Evolutionary conservation across 2,797 vertebrate genomes (phyloP).

Genomic region (Gobio occitaniae): DNA sequence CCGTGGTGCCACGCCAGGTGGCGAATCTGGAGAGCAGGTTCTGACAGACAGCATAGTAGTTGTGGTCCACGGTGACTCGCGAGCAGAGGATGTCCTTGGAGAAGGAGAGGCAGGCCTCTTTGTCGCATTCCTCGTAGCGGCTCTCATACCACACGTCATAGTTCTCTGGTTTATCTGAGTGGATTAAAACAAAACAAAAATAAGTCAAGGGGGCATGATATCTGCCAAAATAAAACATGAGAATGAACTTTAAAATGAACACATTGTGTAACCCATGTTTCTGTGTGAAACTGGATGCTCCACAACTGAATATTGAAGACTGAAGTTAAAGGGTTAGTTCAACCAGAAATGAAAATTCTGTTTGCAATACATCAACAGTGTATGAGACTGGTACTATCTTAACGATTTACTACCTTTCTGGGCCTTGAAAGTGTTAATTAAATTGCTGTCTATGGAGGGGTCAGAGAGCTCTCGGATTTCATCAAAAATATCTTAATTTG

Average conservation of each 20-base stretch:
- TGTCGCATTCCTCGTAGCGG: constrained; percentile 96
- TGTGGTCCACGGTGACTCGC: constrained; percentile 97
- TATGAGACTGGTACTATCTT: too few species aligned
- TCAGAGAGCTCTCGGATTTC: too few species aligned
- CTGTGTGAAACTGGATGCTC: neutral
- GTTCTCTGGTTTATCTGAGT: constrained; percentile 94
- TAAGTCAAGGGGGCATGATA: neutral
- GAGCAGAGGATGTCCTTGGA: constrained; percentile 97
- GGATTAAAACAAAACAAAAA: neutral
- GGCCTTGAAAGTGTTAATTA: too few species aligned
- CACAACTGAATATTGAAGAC: neutral
- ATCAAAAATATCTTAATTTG: too few species aligned
- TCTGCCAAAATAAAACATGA: neutral
- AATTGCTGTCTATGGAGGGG: too few species aligned
- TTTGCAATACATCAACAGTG: too few species aligned
- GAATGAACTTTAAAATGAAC: neutral
- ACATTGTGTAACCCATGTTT: neutral
- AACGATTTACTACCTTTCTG: too few species aligned
- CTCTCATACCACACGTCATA: constrained; percentile 99
- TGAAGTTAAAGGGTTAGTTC: too few species aligned
- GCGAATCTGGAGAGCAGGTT: constrained; percentile 95
- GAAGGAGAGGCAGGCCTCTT: constrained; percentile 97
- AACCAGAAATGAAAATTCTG: too few species aligned
- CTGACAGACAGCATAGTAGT: constrained; percentile 97
- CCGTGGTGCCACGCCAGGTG: constrained; percentile 95